Evolutionary conservation across 2,113 vertebrate species (phyloP).

Genomic region (Benthochromis sp.): DNA sequence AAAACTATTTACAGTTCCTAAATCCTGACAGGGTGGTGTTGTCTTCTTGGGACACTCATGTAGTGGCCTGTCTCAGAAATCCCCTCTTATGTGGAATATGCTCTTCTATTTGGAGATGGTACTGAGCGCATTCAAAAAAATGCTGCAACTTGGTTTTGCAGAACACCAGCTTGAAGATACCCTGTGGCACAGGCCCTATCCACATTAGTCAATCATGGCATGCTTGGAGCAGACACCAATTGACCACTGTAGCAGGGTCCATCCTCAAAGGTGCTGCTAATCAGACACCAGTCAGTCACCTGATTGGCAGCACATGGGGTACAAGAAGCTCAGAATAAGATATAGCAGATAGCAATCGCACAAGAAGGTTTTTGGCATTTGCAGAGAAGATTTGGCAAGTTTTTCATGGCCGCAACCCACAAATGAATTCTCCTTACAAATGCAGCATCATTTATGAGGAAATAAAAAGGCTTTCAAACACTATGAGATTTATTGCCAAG

Average conservation of each 20-base stretch:
- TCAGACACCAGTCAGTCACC: neutral
- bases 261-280: neutral
- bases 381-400: neutral
- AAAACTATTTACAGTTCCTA: neutral
- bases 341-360: neutral
- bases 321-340: neutral
- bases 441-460: neutral
- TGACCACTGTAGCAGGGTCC: neutral
- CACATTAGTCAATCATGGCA: neutral
- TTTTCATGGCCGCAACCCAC: neutral
- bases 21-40: neutral
- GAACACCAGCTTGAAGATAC: neutral
- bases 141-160: neutral
- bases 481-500: neutral
- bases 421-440: neutral
- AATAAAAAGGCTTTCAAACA: neutral
- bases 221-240: neutral
- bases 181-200: neutral
- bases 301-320: neutral
- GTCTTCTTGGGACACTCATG: neutral
- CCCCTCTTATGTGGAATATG: neutral
- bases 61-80: neutral
- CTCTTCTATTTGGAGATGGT: neutral
- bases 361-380: neutral
- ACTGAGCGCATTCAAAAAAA: neutral